phyloP scores from a whole-genome alignment of 1,140 invertebrate species.

The Uloborus diversus region DNA sequence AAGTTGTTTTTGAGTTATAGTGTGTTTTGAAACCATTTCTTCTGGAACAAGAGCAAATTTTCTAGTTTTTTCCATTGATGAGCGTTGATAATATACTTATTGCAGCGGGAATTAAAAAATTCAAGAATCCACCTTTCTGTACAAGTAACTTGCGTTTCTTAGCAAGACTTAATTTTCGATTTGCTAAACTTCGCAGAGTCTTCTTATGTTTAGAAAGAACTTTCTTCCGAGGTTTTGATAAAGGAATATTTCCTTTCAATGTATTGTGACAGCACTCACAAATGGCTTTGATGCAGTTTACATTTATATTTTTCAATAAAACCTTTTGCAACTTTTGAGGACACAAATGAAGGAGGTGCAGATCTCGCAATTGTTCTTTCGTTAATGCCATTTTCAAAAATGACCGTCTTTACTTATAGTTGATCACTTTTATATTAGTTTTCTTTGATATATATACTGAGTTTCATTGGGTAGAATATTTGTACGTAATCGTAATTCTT shows the following conservation, averaged over 20 bases:
- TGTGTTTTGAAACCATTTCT: not conserved
- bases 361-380: not conserved
- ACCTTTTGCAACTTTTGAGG: not conserved
- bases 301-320: not conserved
- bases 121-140: not conserved
- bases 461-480: not conserved
- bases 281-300: not conserved
- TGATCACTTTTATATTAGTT: not conserved
- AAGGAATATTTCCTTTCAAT: not conserved
- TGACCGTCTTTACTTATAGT: not conserved
- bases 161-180: not conserved
- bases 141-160: not conserved
- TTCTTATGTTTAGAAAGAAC: not conserved
- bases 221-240: not conserved
- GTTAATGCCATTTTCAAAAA: not conserved
- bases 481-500: conserved; percentile 1
- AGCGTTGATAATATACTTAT: not conserved
- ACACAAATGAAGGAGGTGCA: not conserved
- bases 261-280: not conserved
- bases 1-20: not conserved
- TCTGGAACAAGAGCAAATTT: not conserved
- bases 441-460: not conserved
- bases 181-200: not conserved
- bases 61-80: not conserved
- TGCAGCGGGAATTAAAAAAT: not conserved